phyloP scores from a whole-genome alignment of 2,113 vertebrate species.

The Grus americana region DNA sequence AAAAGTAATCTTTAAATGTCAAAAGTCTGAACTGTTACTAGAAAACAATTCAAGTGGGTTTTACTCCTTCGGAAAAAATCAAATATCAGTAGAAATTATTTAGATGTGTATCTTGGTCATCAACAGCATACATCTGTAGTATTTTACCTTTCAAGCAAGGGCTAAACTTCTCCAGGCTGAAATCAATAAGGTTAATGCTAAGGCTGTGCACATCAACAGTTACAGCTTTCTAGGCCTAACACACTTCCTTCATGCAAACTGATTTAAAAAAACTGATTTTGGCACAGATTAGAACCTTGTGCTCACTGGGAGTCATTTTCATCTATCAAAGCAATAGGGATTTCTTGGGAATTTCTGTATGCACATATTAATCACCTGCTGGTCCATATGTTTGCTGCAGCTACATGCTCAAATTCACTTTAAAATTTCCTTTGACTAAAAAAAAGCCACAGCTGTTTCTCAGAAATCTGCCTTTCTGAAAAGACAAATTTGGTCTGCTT shows the following conservation, averaged over 20 bases:
- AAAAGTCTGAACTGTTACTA: neutral
- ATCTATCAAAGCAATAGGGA: neutral
- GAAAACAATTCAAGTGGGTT: neutral
- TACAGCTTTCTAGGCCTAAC: neutral
- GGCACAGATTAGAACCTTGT: neutral
- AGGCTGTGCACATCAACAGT: neutral
- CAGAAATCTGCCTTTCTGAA: neutral
- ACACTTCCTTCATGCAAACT: neutral
- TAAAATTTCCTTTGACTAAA: neutral
- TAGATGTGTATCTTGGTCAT: neutral
- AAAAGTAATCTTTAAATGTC: neutral
- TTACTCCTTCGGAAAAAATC: neutral
- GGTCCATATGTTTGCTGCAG: neutral
- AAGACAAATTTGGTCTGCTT: neutral
- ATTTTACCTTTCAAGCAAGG: neutral
- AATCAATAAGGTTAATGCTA: neutral
- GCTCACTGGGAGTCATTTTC: neutral
- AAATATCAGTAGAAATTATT: neutral
- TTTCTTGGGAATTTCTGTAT: neutral
- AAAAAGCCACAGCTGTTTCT: neutral
- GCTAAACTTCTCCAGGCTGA: neutral
- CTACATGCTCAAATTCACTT: neutral
- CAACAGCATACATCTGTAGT: neutral
- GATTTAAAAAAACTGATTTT: neutral
- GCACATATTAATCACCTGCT: neutral